Evolutionary conservation across 2,797 vertebrate species (phyloP), one percentile per base, ranked within the genome.

Genomic region (Chelidonichthys spinosus): DNA sequence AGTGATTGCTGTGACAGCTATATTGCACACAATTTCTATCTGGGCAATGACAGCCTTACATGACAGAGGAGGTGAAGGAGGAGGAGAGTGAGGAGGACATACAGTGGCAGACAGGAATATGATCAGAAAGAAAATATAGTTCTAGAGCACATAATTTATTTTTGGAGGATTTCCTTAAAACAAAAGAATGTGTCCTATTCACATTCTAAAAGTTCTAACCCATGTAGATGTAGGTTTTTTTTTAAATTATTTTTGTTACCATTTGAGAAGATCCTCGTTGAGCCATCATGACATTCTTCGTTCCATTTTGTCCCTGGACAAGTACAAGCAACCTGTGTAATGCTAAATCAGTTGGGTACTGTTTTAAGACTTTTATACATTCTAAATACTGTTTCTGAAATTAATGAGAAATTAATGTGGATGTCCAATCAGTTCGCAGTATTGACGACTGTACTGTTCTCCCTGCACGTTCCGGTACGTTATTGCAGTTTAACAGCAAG

Each of bases 31-130:
- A 64, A 70, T 10, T 64, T 56, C 74, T 66, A 39, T 76, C 71
- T 72, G 32, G 54, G 55, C 58, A 17, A 54, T 58, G 69, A 74
- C 74, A 74, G 54, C 70, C 61, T 46, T 6, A 54, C 61, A 68
- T 65, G 82, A 74, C 65, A 13, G 53, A 56, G 47, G 62, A 25
- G 25, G 25, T 25, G 72, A 14, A 68, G 53, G 37, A 43, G 44
- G 46, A 71, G 59, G 37, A 53, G 64, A 54, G 50, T 15, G 50
- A 50, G 53, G 58, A 72, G 35, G 60, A 40, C 44, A 39, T 35
- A 69, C 39, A 78, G 42, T 72, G 73, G 36, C 78, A 80, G 71
- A 76, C 82, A 18, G 52, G 72, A 81, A 86, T 76, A 36, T 63
- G 52, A 36, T 7, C n/a, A n/a, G 7, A 68, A 54, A 64, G 59